Percentiles rank a stretch among this genome's conserved stretches.
Conservation (phyloP, 2,888 invertebrate genomes). For the Vanessa cardui region DNA sequence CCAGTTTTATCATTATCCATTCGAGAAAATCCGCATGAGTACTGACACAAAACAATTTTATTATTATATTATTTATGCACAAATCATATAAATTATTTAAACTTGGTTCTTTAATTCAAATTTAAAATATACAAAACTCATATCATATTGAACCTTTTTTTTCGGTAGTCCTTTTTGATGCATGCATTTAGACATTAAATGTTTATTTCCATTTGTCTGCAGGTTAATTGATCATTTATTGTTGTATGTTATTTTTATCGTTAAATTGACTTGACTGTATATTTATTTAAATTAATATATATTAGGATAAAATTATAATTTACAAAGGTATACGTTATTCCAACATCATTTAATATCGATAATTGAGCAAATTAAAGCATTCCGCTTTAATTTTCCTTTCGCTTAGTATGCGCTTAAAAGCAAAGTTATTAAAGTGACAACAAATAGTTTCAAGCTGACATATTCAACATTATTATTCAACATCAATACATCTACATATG, state of each 20-base stretch:
- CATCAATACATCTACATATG: background rate
- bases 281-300: background rate
- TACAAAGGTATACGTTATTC: conserved; percentile 40
- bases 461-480: background rate
- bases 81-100: too few species aligned
- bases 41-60: background rate
- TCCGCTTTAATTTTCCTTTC: conserved; percentile 20
- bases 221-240: background rate
- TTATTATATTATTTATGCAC: too few species aligned
- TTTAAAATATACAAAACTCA: background rate
- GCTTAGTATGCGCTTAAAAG: conserved; percentile 27
- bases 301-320: conserved; percentile 1
- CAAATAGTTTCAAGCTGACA: conserved; percentile 10
- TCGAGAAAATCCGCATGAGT: background rate
- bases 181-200: conserved; percentile 11
- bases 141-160: background rate
- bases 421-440: conserved; percentile 25
- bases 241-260: conserved; percentile 3
- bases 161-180: conserved; percentile 2
- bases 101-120: background rate
- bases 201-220: background rate
- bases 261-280: conserved; percentile 6
- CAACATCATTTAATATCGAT: conserved; percentile 27
- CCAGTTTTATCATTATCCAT: too few species aligned
- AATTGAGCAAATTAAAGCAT: conserved; percentile 7